Conservation (phyloP, 2,113 vertebrate species). For the Podarcis raffonei region DNA sequence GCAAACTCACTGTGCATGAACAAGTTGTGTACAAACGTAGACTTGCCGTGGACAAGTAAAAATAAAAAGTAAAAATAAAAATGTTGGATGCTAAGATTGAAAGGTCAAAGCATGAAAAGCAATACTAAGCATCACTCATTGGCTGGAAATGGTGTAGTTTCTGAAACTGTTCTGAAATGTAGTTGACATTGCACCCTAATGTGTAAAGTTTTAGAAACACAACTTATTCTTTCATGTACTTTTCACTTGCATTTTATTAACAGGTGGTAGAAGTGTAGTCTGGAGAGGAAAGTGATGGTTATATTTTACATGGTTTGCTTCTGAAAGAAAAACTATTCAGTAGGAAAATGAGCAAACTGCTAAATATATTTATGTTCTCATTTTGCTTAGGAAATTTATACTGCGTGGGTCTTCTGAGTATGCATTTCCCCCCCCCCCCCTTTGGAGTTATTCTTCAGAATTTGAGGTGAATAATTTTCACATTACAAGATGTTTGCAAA, state of each 20-base stretch:
- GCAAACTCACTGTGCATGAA: too few relatives aligned
- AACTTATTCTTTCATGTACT: neutral
- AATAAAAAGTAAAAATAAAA: too few relatives aligned
- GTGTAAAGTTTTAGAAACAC: neutral
- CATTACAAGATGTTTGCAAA: neutral
- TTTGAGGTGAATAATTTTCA: conserved; percentile 13
- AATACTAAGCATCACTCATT: neutral
- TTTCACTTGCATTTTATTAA: neutral
- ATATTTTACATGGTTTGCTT: neutral
- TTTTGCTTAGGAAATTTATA: conserved; percentile 1
- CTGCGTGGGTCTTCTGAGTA: neutral
- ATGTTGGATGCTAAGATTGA: neutral
- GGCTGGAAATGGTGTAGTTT: neutral
- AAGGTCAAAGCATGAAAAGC: neutral
- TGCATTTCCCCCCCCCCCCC: rapidly evolving
- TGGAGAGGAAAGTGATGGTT: neutral
- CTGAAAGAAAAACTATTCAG: neutral
- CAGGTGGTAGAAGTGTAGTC: neutral
- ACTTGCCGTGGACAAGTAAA: too few relatives aligned
- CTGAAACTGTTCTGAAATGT: neutral
- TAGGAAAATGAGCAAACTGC: neutral
- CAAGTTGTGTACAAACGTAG: too few relatives aligned
- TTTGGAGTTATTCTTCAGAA: neutral
- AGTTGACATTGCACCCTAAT: neutral
- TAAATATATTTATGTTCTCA: neutral